Evolutionary conservation across 2,888 invertebrate species (phyloP).

Genomic region (Coleophora deauratella): DNA sequence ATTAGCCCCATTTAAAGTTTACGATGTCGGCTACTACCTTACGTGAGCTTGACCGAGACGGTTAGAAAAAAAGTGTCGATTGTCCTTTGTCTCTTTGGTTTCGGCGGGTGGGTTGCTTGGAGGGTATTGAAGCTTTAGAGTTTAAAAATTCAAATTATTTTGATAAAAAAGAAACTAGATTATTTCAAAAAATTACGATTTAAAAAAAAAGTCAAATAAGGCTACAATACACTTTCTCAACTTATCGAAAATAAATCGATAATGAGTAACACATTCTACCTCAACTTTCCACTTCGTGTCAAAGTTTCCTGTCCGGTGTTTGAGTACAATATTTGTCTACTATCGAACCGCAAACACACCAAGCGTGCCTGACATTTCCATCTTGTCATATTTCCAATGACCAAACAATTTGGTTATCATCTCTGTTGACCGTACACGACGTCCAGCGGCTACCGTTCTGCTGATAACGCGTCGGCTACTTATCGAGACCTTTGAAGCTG

Average conservation of each 20-base stretch:
- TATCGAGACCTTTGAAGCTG: slow-evolving; percentile 54
- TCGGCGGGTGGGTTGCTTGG: not conserved
- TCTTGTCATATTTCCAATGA: slow-evolving; percentile 27
- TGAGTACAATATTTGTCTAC: slow-evolving; percentile 11
- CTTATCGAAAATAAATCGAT: too few relatives aligned
- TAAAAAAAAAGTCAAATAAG: too few relatives aligned
- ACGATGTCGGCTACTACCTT: slow-evolving; percentile 70
- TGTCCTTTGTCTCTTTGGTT: not conserved
- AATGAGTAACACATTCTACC: too few relatives aligned
- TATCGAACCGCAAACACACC: slow-evolving; percentile 19
- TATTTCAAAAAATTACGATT: too few relatives aligned
- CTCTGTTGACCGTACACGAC: slow-evolving; percentile 63
- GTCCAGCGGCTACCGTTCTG: slow-evolving; percentile 64
- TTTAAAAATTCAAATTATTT: not conserved
- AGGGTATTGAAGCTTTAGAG: not conserved
- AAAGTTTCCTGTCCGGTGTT: slow-evolving; percentile 5
- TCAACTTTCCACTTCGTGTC: not conserved
- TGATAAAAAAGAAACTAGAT: too few relatives aligned
- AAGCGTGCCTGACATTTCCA: slow-evolving; percentile 33
- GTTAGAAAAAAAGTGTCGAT: slow-evolving; percentile 26
- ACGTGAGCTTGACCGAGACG: slow-evolving; percentile 43
- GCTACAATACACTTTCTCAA: too few relatives aligned
- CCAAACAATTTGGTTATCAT: slow-evolving; percentile 6
- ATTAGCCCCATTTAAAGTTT: slow-evolving; percentile 72
- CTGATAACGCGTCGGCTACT: slow-evolving; percentile 53